Conservation (phyloP, 2,113 vertebrate species). For the Dendropsophus ebraccatus region DNA sequence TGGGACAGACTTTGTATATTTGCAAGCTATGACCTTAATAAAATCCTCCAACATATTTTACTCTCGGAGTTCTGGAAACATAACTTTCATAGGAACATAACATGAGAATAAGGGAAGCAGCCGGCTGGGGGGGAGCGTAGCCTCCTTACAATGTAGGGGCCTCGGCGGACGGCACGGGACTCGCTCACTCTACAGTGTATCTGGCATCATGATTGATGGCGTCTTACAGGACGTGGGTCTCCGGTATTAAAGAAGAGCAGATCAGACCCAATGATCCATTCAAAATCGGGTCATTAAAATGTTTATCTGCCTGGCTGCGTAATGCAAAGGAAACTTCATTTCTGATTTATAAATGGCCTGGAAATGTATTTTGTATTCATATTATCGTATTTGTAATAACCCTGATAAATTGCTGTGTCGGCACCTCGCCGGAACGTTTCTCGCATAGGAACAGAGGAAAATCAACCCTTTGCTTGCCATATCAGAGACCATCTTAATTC, state of each 20-base stretch:
- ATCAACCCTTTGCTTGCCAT: constrained; percentile 8
- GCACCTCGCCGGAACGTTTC: background rate
- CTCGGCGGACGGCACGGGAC: background rate
- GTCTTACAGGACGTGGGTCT: constrained; percentile 62
- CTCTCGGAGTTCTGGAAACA: background rate
- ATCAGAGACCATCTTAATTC: background rate
- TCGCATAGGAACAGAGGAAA: background rate
- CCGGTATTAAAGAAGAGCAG: constrained; percentile 72
- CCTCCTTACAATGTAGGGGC: background rate
- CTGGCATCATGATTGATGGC: constrained; percentile 56
- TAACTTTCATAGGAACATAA: background rate
- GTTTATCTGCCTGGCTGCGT: constrained; percentile 77
- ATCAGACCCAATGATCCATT: constrained; percentile 76
- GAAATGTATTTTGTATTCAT: constrained; percentile 67
- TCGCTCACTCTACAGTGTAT: constrained; percentile 62
- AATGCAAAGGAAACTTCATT: constrained; percentile 79
- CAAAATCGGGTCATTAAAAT: constrained; percentile 85
- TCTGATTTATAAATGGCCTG: constrained; percentile 71
- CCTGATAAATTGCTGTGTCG: constrained; percentile 59
- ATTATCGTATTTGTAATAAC: constrained; percentile 64
- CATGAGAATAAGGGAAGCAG: background rate
- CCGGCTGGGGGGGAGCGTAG: background rate
- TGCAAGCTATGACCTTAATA: background rate
- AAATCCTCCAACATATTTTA: background rate
- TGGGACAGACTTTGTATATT: background rate